These are phyloP conservation scores for Chrysolina americana DNA, from an alignment of 2,888 invertebrate species.

Conservation along the genomic window DNA sequence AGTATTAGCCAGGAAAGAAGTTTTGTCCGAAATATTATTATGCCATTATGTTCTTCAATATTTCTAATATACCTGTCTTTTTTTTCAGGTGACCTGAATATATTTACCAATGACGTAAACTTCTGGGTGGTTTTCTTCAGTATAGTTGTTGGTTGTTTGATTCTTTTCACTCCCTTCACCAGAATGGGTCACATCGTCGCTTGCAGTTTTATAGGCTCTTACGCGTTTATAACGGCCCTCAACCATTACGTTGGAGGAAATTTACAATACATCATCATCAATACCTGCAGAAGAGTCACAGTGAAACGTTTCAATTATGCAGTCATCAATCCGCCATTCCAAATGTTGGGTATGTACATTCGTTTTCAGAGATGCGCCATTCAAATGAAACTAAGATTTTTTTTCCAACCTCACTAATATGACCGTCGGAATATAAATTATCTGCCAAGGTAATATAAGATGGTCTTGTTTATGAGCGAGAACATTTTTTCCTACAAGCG, in stretches of 20 bases:
- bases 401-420: too few relatives aligned
- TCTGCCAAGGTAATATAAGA: too few relatives aligned
- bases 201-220: slow-evolving; percentile 77
- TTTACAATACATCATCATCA: slow-evolving; percentile 79
- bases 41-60: neutral
- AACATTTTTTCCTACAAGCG: too few relatives aligned
- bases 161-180: slow-evolving; percentile 69
- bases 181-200: slow-evolving; percentile 75
- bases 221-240: slow-evolving; percentile 75
- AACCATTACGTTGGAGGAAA: slow-evolving; percentile 78
- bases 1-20: too few relatives aligned
- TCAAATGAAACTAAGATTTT: too few relatives aligned
- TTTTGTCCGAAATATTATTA: too few relatives aligned
- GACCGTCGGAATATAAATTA: too few relatives aligned
- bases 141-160: slow-evolving; percentile 46
- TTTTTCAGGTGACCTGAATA: slow-evolving; percentile 69
- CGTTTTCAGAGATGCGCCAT: too few relatives aligned
- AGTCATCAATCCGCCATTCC: slow-evolving; percentile 75
- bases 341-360: slow-evolving; percentile 72
- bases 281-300: slow-evolving; percentile 76
- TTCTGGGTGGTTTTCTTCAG: slow-evolving; percentile 77
- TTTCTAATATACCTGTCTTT: neutral
- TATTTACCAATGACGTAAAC: slow-evolving; percentile 72
- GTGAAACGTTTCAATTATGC: slow-evolving; percentile 75
- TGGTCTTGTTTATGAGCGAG: too few relatives aligned